Percentiles rank a stretch among this genome's conserved stretches.
Conservation (phyloP, 2,113 vertebrate genomes). For the Periophthalmodon schlosseri region DNA sequence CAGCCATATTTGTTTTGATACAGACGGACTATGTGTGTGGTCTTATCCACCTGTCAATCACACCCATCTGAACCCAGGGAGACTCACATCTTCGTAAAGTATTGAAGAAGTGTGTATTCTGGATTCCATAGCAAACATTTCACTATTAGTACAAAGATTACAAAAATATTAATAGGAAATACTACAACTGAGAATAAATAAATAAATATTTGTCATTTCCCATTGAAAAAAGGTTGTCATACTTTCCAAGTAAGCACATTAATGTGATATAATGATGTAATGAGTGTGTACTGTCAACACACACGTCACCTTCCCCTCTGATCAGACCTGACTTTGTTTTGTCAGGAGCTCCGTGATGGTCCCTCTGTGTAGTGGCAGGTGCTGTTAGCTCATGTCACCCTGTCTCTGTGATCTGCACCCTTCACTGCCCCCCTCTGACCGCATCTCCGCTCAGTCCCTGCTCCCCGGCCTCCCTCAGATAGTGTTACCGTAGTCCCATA, state of each 20-base stretch:
- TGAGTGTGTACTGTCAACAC: not conserved
- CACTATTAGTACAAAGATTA: too few species aligned
- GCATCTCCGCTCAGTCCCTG: not conserved
- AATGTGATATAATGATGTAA: not conserved
- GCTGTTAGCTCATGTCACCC: not conserved
- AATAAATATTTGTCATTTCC: too few species aligned
- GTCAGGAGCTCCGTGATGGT: not conserved
- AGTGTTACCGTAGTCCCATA: conserved; percentile 63
- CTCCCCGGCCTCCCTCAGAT: conserved; percentile 25
- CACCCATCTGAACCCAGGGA: too few species aligned
- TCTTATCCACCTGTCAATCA: too few species aligned
- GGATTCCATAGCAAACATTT: too few species aligned
- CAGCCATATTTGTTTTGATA: too few species aligned
- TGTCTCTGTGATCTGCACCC: not conserved
- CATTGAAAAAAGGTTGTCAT: not conserved
- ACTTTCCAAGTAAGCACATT: too few species aligned
- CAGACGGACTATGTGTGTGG: too few species aligned
- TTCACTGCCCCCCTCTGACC: not conserved
- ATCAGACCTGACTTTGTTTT: not conserved
- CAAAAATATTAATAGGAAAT: too few species aligned
- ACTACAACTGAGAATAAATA: too few species aligned
- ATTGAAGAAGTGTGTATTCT: too few species aligned
- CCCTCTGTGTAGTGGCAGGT: not conserved
- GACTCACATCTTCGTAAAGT: too few species aligned
- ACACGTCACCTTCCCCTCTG: not conserved